Percentiles rank a stretch among this genome's conserved stretches.
phyloP scores from a whole-genome alignment of 2,113 vertebrate species.

The Halcyon malimbica region DNA sequence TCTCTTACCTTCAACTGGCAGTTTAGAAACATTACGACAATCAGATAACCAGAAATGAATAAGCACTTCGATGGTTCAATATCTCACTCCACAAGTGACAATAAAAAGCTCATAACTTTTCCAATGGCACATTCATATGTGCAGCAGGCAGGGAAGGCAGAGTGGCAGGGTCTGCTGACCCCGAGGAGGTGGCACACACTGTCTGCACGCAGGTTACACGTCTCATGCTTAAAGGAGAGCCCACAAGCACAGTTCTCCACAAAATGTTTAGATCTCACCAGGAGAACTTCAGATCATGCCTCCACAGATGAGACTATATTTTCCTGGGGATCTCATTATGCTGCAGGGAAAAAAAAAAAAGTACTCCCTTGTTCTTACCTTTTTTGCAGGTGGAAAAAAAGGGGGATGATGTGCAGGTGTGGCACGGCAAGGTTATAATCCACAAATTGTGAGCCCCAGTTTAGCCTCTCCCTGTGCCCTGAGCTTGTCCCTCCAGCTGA shows the following conservation, averaged over 20 bases:
- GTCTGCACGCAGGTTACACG: not conserved
- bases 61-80: slow-evolving; percentile 57
- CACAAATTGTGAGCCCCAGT: not conserved
- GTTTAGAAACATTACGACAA: slow-evolving; percentile 72
- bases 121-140: slow-evolving; percentile 29
- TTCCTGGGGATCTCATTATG: not conserved
- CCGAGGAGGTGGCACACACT: not conserved
- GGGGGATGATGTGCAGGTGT: not conserved
- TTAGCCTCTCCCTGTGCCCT: rapidly evolving
- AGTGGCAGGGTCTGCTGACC: not conserved
- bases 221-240: not conserved
- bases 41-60: slow-evolving; percentile 79
- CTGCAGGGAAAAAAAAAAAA: not conserved
- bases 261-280: not conserved
- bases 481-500: not conserved
- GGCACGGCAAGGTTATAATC: not conserved
- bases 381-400: not conserved
- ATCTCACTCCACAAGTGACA: slow-evolving; percentile 64
- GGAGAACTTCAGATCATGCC: not conserved
- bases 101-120: slow-evolving; percentile 80
- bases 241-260: not conserved
- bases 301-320: not conserved
- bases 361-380: not conserved
- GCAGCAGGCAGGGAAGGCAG: slow-evolving; percentile 6
- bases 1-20: slow-evolving; percentile 72